Conservation (phyloP, 1,140 invertebrate species). For the Telenomus remus region DNA sequence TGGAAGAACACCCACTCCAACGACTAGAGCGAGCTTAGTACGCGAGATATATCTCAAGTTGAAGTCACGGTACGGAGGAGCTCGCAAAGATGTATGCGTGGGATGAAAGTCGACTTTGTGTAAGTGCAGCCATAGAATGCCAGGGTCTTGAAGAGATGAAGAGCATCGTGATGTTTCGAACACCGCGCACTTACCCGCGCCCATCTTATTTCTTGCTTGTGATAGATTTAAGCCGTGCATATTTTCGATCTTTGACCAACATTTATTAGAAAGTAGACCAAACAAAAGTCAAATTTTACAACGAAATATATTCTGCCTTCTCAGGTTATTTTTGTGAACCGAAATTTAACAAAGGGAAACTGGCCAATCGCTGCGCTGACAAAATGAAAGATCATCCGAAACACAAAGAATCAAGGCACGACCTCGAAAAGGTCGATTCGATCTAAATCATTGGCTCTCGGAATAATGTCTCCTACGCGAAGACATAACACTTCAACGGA, state of each 20-base stretch:
- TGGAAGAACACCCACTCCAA: slow-evolving; percentile 52
- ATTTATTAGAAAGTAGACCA: too few relatives aligned
- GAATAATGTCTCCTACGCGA: slow-evolving; percentile 1
- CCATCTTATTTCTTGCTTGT: slow-evolving; percentile 55
- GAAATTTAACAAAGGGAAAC: too few relatives aligned
- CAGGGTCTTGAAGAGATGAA: slow-evolving; percentile 68
- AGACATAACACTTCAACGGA: slow-evolving; percentile 32
- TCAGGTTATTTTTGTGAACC: too few relatives aligned
- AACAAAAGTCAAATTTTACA: too few relatives aligned
- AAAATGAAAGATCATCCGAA: too few relatives aligned
- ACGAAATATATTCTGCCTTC: too few relatives aligned
- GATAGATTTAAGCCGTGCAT: slow-evolving; percentile 57
- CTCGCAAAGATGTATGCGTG: slow-evolving; percentile 42
- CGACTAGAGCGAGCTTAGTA: slow-evolving; percentile 46
- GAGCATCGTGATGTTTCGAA: slow-evolving; percentile 51
- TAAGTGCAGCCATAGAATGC: slow-evolving; percentile 49
- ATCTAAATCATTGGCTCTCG: neutral
- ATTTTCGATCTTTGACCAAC: neutral
- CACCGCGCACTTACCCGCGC: slow-evolving; percentile 25
- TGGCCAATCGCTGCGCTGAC: too few relatives aligned
- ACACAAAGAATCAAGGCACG: too few relatives aligned
- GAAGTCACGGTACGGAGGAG: slow-evolving; percentile 45
- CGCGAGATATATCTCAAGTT: slow-evolving; percentile 45
- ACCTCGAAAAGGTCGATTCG: neutral
- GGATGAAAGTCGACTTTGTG: slow-evolving; percentile 46